Evolutionary conservation across 2,113 vertebrate species (phyloP).

Genomic region (Arizona elegans): DNA sequence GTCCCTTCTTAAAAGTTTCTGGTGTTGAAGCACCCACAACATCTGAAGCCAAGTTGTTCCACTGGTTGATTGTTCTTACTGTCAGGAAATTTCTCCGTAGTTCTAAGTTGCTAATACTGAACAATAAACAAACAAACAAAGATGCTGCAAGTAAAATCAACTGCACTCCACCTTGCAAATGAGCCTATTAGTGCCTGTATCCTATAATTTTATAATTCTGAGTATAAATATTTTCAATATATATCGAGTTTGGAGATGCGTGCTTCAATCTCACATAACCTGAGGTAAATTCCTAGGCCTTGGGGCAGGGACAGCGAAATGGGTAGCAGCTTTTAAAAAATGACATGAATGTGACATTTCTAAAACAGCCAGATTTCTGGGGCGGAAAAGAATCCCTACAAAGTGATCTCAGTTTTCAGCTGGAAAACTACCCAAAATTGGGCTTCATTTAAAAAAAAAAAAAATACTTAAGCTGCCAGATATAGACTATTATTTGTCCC

Average conservation of each 20-base stretch:
- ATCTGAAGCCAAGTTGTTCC: not conserved
- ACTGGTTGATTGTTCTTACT: too few species aligned
- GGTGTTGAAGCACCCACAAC: not conserved
- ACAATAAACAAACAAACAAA: not conserved
- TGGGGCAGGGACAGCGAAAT: not conserved
- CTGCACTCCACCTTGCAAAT: not conserved
- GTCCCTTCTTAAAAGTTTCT: not conserved
- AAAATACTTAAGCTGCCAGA: constrained; percentile 32
- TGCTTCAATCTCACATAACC: too few species aligned
- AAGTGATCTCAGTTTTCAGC: not conserved
- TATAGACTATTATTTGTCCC: constrained; percentile 44
- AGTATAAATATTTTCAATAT: too few species aligned
- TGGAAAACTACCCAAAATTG: not conserved
- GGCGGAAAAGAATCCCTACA: too few species aligned
- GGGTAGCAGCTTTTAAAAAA: too few species aligned
- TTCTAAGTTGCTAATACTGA: too few species aligned
- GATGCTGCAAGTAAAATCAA: not conserved
- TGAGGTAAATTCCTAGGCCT: too few species aligned
- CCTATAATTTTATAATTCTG: too few species aligned
- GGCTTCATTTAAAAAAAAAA: not conserved
- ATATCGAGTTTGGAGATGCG: too few species aligned
- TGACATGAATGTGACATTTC: not conserved
- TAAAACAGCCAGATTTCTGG: not conserved
- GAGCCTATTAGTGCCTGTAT: not conserved
- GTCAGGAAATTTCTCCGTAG: too few species aligned